Evolutionary conservation across 2,797 vertebrate genomes (phyloP).

Genomic region (Myripristis jacobus): DNA sequence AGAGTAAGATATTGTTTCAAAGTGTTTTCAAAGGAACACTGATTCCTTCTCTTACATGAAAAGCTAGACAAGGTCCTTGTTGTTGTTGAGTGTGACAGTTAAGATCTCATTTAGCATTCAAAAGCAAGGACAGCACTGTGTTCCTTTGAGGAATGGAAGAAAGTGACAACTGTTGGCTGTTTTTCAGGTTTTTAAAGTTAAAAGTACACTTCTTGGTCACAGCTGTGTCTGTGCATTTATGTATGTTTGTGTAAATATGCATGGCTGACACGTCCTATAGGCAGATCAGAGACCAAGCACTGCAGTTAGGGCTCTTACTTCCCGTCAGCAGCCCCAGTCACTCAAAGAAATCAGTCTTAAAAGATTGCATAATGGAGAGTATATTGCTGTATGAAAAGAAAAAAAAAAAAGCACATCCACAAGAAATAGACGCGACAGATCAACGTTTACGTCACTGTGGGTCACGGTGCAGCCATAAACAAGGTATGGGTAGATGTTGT

Average conservation of each 20-base stretch:
- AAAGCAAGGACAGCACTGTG: conserved; percentile 56
- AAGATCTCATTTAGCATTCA: conserved; percentile 54
- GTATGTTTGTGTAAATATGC: background rate
- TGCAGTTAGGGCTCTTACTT: too few species aligned
- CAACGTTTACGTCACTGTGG: too few species aligned
- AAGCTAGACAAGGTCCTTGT: conserved; percentile 57
- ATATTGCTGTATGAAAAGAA: too few species aligned
- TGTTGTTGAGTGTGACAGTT: conserved; percentile 56
- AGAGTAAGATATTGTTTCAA: conserved; percentile 49
- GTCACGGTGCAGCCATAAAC: too few species aligned
- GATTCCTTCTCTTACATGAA: conserved; percentile 25
- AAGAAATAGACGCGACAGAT: too few species aligned
- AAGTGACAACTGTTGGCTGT: conserved; percentile 18
- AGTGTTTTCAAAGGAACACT: conserved; percentile 43
- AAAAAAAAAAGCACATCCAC: too few species aligned
- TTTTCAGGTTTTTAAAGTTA: conserved; percentile 27
- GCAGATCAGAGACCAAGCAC: too few species aligned
- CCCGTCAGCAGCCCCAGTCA: too few species aligned
- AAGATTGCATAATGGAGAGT: too few species aligned
- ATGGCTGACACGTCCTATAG: too few species aligned
- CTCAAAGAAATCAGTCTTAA: too few species aligned
- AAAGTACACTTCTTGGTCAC: conserved; percentile 21
- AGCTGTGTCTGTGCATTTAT: background rate
- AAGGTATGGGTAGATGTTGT: too few species aligned
- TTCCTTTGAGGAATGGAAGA: conserved; percentile 31